Evolutionary conservation across 2,113 vertebrate species (phyloP).

Genomic region (Chaetops frenatus): DNA sequence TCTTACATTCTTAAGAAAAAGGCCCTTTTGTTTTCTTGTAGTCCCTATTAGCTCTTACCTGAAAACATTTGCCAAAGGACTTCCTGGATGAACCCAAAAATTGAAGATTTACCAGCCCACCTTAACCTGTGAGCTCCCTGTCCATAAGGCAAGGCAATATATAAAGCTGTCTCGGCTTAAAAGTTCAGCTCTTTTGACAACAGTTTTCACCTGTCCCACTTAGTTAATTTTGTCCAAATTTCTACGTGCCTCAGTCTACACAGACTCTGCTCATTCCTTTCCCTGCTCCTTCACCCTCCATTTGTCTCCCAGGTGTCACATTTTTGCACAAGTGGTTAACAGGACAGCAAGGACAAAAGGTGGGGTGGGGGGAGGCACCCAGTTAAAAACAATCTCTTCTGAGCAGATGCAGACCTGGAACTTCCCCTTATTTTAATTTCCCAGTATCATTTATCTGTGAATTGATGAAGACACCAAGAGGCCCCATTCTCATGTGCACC

Average conservation of each 20-base stretch:
- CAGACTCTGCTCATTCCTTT: background rate
- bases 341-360: background rate
- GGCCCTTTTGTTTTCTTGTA: background rate
- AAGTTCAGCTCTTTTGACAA: background rate
- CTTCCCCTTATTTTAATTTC: background rate
- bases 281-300: background rate
- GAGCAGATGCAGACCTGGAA: background rate
- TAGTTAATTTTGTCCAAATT: background rate
- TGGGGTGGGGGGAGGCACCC: background rate
- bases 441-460: background rate
- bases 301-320: background rate
- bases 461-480: background rate
- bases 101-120: background rate
- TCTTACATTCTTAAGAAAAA: background rate
- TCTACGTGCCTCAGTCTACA: background rate
- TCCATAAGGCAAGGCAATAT: background rate
- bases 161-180: background rate
- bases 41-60: background rate
- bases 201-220: background rate
- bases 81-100: background rate
- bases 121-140: rapidly evolving
- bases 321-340: background rate
- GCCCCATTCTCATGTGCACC: background rate
- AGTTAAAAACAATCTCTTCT: background rate
- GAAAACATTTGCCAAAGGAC: background rate